A percentile compares a stretch with the other conserved stretches of the same genome.
Conservation (phyloP, 2,113 vertebrate species). For the Colaptes auratus region DNA sequence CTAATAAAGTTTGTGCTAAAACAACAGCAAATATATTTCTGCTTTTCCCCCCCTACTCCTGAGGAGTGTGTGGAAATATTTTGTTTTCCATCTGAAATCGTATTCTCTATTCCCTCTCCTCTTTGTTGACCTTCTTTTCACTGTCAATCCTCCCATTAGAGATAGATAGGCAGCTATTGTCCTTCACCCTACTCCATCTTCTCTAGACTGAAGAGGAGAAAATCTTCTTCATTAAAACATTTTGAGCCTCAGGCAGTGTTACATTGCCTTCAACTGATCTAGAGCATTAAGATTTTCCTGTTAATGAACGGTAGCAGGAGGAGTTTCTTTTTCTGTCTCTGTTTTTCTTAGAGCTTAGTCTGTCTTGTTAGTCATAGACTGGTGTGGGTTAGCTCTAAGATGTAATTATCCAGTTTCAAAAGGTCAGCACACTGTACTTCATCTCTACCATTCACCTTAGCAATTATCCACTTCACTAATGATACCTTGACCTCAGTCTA, state of each 20-base stretch:
- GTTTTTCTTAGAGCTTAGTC: background rate
- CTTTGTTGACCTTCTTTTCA: background rate
- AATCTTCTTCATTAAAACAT: background rate
- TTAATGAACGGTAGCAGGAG: background rate
- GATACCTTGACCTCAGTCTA: background rate
- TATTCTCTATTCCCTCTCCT: background rate
- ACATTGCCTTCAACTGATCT: background rate
- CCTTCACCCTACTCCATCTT: background rate
- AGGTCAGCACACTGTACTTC: background rate
- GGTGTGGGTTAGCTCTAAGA: background rate
- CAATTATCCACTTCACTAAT: background rate
- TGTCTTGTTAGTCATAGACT: background rate
- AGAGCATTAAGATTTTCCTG: background rate
- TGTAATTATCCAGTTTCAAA: background rate
- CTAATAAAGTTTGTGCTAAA: background rate
- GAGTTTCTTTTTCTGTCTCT: background rate
- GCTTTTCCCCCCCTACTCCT: background rate
- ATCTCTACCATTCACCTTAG: background rate
- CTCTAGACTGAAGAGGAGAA: background rate
- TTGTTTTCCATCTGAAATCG: background rate
- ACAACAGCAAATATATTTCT: background rate
- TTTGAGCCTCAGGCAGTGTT: background rate
- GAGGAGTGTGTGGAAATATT: background rate
- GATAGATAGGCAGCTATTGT: background rate
- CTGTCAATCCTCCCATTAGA: background rate